Conservation (phyloP, 2,797 vertebrate genomes). For the Sibirionetta formosa region DNA sequence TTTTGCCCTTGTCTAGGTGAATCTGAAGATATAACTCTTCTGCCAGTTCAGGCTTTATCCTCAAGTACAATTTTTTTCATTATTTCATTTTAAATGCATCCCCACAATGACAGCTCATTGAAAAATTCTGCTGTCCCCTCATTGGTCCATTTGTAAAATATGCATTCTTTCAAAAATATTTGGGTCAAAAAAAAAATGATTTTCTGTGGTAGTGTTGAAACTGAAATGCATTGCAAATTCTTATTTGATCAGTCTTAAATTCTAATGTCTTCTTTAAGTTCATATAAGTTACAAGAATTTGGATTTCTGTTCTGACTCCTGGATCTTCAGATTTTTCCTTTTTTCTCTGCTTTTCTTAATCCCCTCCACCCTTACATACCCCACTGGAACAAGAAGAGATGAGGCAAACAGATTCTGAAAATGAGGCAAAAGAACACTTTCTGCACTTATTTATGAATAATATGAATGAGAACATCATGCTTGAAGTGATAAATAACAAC, state of each 20-base stretch:
- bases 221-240: background rate
- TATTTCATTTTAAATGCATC: background rate
- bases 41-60: background rate
- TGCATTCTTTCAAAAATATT: accelerated
- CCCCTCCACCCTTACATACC: accelerated
- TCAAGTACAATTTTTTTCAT: background rate
- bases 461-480: background rate
- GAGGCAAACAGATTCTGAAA: background rate
- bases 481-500: background rate
- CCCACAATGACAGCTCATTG: background rate
- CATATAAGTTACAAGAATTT: background rate
- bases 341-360: background rate
- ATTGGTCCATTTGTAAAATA: background rate
- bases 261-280: background rate
- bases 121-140: background rate
- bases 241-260: background rate
- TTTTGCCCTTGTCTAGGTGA: background rate
- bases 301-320: background rate
- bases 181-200: background rate
- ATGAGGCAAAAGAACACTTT: background rate
- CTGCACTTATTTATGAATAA: background rate
- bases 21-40: background rate
- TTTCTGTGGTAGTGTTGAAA: background rate
- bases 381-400: background rate
- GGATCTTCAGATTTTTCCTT: background rate